Conservation (phyloP, 2,113 vertebrate genomes). For the Synchiropus splendidus region DNA sequence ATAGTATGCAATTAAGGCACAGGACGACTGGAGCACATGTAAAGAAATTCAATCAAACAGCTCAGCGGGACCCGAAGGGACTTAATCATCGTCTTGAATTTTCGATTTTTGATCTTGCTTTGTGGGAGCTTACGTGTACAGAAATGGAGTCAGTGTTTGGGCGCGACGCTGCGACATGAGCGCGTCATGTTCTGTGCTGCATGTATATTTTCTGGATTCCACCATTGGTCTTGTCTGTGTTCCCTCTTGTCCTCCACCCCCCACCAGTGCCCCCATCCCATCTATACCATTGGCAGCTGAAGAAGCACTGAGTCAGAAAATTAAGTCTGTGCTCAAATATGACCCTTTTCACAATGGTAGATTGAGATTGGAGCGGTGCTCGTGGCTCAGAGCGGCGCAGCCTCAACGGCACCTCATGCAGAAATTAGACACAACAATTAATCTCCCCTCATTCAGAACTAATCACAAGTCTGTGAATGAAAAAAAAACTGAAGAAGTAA, state of each 20-base stretch:
- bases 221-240: slow-evolving; percentile 1
- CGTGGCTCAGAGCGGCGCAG: slow-evolving; percentile 10
- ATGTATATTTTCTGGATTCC: slow-evolving; percentile 1
- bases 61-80: no score
- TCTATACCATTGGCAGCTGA: slow-evolving; percentile 19
- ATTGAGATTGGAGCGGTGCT: slow-evolving; percentile 33
- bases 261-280: slow-evolving; percentile 4
- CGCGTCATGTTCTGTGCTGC: neutral
- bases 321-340: slow-evolving; percentile 40
- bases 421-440: slow-evolving; percentile 19
- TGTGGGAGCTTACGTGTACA: no score
- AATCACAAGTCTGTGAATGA: slow-evolving; percentile 19
- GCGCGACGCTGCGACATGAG: neutral
- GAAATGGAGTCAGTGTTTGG: no score
- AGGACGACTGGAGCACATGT: no score
- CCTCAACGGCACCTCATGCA: slow-evolving; percentile 14
- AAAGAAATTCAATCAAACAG: no score
- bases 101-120: no score
- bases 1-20: no score
- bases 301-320: slow-evolving; percentile 46
- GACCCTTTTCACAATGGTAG: slow-evolving; percentile 32
- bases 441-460: slow-evolving; percentile 23
- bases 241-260: slow-evolving; percentile 4
- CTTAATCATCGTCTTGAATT: no score
- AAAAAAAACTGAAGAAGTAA: slow-evolving; percentile 1